These are phyloP conservation scores for Pseudomugil tenellus DNA, from an alignment of 2,797 vertebrate genomes.

Conservation along the genomic window DNA sequence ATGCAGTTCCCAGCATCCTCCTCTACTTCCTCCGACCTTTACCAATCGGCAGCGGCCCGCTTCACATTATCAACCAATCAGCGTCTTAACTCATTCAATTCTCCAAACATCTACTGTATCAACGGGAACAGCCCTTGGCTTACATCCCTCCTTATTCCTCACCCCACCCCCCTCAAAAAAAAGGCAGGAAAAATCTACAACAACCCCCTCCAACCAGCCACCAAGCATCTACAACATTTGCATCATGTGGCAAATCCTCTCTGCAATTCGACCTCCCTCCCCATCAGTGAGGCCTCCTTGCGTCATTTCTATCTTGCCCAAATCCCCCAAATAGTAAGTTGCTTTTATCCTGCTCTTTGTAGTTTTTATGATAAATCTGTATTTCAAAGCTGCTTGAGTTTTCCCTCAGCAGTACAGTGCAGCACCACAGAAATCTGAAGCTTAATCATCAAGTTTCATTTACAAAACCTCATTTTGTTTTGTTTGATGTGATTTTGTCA, in stretches of 20 bases:
- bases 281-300: constrained; percentile 98
- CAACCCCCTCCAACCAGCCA: constrained; percentile 96
- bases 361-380: constrained; percentile 91
- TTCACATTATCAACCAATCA: constrained; percentile 96
- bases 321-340: constrained; percentile 98
- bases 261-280: constrained; percentile 99
- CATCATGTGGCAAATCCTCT: constrained; percentile 99
- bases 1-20: constrained; percentile 95
- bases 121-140: constrained; percentile 97
- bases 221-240: constrained; percentile 95
- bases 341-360: constrained; percentile 96
- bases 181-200: constrained; percentile 94
- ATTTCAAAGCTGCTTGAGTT: constrained; percentile 86
- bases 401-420: constrained; percentile 63
- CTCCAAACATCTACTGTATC: constrained; percentile 93
- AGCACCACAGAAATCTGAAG: constrained; percentile 56
- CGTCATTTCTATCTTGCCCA: constrained; percentile 99
- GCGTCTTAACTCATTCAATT: constrained; percentile 93
- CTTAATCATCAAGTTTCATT: constrained; percentile 39
- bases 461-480: constrained; percentile 22
- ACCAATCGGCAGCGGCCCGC: constrained; percentile 94
- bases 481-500: constrained; percentile 22
- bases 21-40: constrained; percentile 91
- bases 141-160: constrained; percentile 86
- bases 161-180: constrained; percentile 84